Percentiles rank a stretch among this genome's conserved stretches.
Conservation (phyloP, 2,113 vertebrate genomes). For the Myotis brandtii region DNA sequence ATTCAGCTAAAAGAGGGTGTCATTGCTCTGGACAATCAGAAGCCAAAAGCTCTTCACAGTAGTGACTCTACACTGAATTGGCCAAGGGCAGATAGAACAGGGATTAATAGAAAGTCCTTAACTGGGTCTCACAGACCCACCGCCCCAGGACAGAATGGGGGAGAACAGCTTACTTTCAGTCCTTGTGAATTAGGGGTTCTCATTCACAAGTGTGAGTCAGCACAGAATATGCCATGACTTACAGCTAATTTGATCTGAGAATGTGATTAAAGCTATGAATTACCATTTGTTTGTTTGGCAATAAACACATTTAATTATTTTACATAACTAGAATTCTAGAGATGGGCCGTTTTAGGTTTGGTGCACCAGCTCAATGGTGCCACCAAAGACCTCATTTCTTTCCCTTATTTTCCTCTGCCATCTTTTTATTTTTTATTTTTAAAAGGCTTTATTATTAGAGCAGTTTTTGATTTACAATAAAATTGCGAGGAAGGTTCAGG, state of each 20-base stretch:
- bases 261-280: background rate
- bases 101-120: constrained; percentile 32
- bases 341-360: background rate
- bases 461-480: background rate
- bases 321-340: background rate
- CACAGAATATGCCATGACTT: background rate
- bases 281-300: background rate
- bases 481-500: background rate
- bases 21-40: background rate
- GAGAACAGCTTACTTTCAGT: background rate
- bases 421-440: background rate
- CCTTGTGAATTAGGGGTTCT: background rate
- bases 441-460: background rate
- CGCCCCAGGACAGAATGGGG: background rate
- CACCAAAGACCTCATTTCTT: background rate
- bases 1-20: background rate
- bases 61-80: background rate
- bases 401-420: background rate
- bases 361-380: background rate
- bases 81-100: background rate
- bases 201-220: background rate
- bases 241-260: background rate
- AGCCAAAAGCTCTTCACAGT: background rate
- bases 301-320: constrained; percentile 33
- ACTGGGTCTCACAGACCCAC: background rate